Conservation (phyloP, 1,140 invertebrate genomes). For the Nebria ingens region DNA sequence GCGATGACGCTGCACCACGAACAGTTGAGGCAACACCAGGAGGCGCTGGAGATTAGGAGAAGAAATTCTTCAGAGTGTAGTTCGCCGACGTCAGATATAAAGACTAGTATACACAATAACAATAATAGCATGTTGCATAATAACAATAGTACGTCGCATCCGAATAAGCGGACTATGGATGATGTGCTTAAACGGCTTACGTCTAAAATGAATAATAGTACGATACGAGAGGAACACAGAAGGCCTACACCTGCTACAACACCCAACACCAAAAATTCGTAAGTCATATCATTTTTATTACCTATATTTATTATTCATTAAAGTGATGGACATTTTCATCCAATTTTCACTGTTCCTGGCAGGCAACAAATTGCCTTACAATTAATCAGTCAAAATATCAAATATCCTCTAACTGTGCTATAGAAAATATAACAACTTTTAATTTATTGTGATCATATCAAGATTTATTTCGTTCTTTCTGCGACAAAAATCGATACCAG, state of each 20-base stretch:
- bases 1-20: constrained; percentile 41
- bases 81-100: constrained; percentile 49
- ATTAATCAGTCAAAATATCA: no score
- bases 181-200: constrained; percentile 74
- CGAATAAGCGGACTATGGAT: constrained; percentile 67
- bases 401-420: no score
- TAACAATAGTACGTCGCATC: constrained; percentile 37
- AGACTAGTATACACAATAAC: constrained; percentile 38
- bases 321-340: no score
- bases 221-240: constrained; percentile 49
- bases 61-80: constrained; percentile 58
- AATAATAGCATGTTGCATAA: constrained; percentile 40
- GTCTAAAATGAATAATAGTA: constrained; percentile 64
- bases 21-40: constrained; percentile 31
- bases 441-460: no score
- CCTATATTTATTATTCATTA: no score
- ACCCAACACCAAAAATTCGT: constrained; percentile 34
- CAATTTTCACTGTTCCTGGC: no score
- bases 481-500: no score
- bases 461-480: no score
- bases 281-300: constrained; percentile 17
- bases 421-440: no score
- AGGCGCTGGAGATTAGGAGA: constrained; percentile 32
- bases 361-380: no score
- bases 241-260: constrained; percentile 55